Evolutionary conservation across 2,888 invertebrate species (phyloP).

Genomic region (Stenodera caucasica): DNA sequence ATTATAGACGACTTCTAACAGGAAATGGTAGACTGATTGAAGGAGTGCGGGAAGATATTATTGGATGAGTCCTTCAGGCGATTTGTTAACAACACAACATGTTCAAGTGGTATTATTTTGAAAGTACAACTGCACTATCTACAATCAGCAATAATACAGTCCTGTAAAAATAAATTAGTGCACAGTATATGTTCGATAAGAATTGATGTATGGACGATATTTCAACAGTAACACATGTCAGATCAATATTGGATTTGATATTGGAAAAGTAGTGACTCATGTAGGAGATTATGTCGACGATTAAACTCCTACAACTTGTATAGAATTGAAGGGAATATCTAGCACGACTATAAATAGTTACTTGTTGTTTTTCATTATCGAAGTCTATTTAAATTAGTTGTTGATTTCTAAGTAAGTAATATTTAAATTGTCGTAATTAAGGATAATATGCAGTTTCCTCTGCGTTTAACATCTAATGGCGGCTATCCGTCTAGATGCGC

Average conservation of each 20-base stretch:
- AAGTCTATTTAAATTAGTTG: conserved; percentile 1
- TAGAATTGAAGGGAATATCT: no score
- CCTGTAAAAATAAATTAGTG: conserved; percentile 23
- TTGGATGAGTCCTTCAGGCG: neutral
- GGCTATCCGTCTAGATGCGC: conserved; percentile 21
- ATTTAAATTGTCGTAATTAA: conserved; percentile 6
- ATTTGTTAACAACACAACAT: neutral
- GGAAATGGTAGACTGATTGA: neutral
- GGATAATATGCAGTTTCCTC: conserved; percentile 27
- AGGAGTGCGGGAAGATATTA: neutral
- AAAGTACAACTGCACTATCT: conserved; percentile 13
- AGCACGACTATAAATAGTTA: neutral
- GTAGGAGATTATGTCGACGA: conserved; percentile 16
- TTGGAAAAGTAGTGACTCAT: conserved; percentile 23
- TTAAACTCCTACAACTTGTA: conserved; percentile 21
- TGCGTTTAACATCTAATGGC: conserved; percentile 13
- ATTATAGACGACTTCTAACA: neutral
- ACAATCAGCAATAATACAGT: conserved; percentile 24
- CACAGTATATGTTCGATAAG: conserved; percentile 11
- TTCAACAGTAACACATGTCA: conserved; percentile 24
- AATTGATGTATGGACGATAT: conserved; percentile 20
- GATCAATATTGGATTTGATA: conserved; percentile 18
- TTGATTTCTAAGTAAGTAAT: conserved; percentile 1
- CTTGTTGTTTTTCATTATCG: neutral
- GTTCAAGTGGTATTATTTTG: neutral